phyloP scores from a whole-genome alignment of 1,140 invertebrate genomes.

The Nephotettix cincticeps region DNA sequence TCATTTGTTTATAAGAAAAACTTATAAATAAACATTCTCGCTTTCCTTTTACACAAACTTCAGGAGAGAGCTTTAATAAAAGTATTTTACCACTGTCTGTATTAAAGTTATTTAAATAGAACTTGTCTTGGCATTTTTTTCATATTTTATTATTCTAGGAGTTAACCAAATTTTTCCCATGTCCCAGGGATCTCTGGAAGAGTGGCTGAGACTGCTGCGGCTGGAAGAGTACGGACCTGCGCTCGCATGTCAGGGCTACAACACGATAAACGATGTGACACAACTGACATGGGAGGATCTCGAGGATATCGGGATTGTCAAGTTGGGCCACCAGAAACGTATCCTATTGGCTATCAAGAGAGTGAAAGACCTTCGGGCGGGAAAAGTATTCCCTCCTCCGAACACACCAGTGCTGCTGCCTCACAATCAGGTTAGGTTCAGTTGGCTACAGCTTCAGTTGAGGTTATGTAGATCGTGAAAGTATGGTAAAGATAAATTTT shows the following conservation, averaged over 20 bases:
- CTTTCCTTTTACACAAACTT: too few species aligned
- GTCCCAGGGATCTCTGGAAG: constrained; percentile 78
- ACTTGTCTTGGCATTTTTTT: too few species aligned
- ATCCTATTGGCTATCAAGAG: constrained; percentile 95
- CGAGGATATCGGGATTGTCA: constrained; percentile 96
- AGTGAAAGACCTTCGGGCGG: constrained; percentile 90
- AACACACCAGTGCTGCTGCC: constrained; percentile 28
- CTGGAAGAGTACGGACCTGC: constrained; percentile 90
- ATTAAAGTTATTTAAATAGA: too few species aligned
- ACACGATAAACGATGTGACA: constrained; percentile 87
- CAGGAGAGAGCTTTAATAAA: too few species aligned
- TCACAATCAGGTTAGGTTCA: constrained; percentile 24
- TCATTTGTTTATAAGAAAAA: too few species aligned
- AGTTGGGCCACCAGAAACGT: constrained; percentile 97
- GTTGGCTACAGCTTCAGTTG: too few species aligned
- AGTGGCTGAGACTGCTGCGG: constrained; percentile 88
- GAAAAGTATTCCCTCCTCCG: constrained; percentile 67
- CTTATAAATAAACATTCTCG: too few species aligned
- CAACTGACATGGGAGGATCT: constrained; percentile 98
- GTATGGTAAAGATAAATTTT: too few species aligned
- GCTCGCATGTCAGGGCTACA: constrained; percentile 89
- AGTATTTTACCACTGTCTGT: too few species aligned
- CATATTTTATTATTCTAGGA: too few species aligned
- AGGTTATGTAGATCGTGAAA: too few species aligned
- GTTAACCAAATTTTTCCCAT: too few species aligned